Evolutionary conservation across 2,797 vertebrate genomes (phyloP).

Genomic region (Oophaga sylvatica): DNA sequence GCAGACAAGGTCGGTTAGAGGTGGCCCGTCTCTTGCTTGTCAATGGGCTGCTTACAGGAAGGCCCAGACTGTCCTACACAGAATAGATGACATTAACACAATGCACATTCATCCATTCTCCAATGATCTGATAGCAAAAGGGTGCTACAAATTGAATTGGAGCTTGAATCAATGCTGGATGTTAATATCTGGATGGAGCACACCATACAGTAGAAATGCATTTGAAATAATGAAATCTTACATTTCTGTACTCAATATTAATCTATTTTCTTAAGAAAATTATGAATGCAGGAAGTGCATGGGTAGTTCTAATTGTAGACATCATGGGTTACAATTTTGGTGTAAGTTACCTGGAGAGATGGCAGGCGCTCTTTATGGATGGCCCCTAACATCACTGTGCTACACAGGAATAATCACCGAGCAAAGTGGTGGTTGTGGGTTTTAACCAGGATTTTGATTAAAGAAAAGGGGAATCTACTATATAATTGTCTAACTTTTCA

Average conservation of each 20-base stretch:
- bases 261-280: not conserved
- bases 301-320: too few species aligned
- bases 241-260: not conserved
- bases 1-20: constrained; percentile 49
- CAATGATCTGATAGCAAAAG: not conserved
- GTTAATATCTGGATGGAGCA: not conserved
- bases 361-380: too few species aligned
- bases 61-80: constrained; percentile 7
- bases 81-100: constrained; percentile 38
- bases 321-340: too few species aligned
- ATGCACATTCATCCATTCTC: constrained; percentile 12
- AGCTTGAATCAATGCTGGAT: constrained; percentile 13
- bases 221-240: not conserved
- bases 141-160: not conserved
- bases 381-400: too few species aligned
- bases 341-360: too few species aligned
- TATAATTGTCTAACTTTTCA: too few species aligned
- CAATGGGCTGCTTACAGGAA: not conserved
- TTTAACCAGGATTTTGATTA: too few species aligned
- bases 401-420: too few species aligned
- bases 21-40: constrained; percentile 19
- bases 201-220: not conserved
- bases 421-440: too few species aligned
- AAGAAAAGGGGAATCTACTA: too few species aligned
- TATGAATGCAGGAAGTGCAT: too few species aligned